Percentiles rank a stretch among this genome's conserved stretches.
These are phyloP conservation scores for Ibycter americanus DNA, from an alignment of 2,797 vertebrate species.

Conservation along the genomic window DNA sequence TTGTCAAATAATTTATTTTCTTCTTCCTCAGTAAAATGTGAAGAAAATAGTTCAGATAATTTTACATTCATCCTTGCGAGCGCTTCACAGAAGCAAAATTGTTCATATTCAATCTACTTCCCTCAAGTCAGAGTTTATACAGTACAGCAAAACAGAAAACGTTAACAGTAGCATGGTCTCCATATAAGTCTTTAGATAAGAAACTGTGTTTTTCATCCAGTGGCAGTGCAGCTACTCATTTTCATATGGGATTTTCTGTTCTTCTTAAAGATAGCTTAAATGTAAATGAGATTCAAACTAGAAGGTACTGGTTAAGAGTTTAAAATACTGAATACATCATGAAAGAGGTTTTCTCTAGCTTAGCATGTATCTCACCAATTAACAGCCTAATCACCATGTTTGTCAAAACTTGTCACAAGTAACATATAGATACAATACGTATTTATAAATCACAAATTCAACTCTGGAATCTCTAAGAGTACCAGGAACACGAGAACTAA, in stretches of 20 bases:
- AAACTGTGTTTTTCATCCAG: not conserved
- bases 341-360: not conserved
- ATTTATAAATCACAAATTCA: not conserved
- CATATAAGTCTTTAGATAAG: not conserved
- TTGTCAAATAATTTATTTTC: not conserved
- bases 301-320: not conserved
- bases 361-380: not conserved
- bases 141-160: not conserved
- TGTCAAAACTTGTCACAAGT: fast-evolving
- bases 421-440: not conserved
- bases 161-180: not conserved
- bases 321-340: not conserved
- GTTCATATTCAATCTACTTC: not conserved
- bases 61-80: not conserved
- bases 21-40: not conserved
- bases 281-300: not conserved
- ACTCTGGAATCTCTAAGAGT: not conserved
- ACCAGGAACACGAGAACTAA: not conserved
- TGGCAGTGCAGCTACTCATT: not conserved
- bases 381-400: not conserved
- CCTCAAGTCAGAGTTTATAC: not conserved
- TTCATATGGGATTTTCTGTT: not conserved
- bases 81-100: not conserved
- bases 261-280: not conserved
- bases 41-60: not conserved